Conservation (phyloP, 2,888 invertebrate genomes). For the Pseudococcus viburni region DNA sequence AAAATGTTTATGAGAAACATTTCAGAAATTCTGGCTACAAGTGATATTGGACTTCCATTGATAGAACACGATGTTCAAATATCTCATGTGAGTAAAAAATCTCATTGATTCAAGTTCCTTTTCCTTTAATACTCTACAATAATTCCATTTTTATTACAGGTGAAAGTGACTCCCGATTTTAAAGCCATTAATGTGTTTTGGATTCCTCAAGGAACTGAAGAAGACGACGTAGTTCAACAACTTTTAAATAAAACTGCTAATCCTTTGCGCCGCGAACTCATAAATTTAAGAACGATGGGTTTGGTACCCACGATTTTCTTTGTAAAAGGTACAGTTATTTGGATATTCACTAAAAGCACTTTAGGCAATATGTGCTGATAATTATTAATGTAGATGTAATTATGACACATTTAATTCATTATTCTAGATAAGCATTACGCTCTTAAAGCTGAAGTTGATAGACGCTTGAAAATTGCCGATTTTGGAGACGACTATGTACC, state of each 20-base stretch:
- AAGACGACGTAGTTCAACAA: slow-evolving; percentile 68
- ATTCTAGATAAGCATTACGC: slow-evolving; percentile 76
- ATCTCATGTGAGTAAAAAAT: slow-evolving; percentile 74
- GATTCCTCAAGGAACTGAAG: slow-evolving; percentile 71
- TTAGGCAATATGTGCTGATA: neutral
- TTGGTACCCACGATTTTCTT: slow-evolving; percentile 82
- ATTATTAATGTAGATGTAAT: neutral
- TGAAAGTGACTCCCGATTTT: slow-evolving; percentile 79
- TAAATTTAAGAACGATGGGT: slow-evolving; percentile 82
- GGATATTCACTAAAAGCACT: neutral
- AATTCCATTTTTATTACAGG: slow-evolving; percentile 71
- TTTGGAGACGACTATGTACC: slow-evolving; percentile 79
- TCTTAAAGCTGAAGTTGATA: slow-evolving; percentile 76
- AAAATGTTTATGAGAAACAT: slow-evolving; percentile 87
- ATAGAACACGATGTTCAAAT: slow-evolving; percentile 81
- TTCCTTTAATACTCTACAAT: neutral
- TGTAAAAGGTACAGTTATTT: slow-evolving; percentile 76
- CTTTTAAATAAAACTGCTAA: slow-evolving; percentile 76
- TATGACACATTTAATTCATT: slow-evolving; percentile 28
- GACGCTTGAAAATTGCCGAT: slow-evolving; percentile 76
- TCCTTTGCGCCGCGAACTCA: slow-evolving; percentile 80
- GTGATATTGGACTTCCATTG: slow-evolving; percentile 77
- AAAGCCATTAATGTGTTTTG: slow-evolving; percentile 81
- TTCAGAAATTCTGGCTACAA: slow-evolving; percentile 84
- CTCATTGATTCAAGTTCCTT: slow-evolving; percentile 12